Percentiles rank a stretch among this genome's conserved stretches.
Evolutionary conservation across 2,797 vertebrate genomes (phyloP).

Genomic region (Pristis pectinata): DNA sequence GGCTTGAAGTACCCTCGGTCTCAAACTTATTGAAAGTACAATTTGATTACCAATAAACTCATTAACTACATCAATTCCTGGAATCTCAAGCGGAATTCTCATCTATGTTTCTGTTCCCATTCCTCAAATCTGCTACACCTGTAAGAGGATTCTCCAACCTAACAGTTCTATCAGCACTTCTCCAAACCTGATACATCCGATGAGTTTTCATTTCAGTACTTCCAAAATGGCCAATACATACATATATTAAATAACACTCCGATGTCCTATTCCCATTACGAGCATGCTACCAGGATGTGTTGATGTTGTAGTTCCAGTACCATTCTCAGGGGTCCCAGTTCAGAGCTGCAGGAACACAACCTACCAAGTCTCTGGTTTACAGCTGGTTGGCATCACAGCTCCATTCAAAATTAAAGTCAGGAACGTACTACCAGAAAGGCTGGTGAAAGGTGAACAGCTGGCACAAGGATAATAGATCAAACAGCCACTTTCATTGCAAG

Average conservation of each 20-base stretch:
- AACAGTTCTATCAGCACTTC: neutral
- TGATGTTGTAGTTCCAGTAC: neutral
- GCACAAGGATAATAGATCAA: neutral
- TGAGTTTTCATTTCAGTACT: neutral
- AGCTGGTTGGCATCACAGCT: neutral
- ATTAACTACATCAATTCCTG: neutral
- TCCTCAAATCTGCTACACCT: neutral
- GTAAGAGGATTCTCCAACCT: neutral
- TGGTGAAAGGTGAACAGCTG: no score
- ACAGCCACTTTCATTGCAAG: neutral
- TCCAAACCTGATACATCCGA: neutral
- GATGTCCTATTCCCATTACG: neutral
- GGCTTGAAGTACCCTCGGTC: neutral
- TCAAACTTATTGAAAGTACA: neutral
- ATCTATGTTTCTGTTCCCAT: neutral
- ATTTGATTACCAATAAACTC: neutral
- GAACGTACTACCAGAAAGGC: neutral
- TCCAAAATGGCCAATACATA: neutral
- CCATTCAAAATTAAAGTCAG: neutral
- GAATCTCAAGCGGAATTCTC: neutral
- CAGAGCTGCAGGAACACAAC: neutral
- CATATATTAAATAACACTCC: neutral
- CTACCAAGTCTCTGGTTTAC: no score
- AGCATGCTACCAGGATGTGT: neutral
- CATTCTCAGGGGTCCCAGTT: neutral